Base-by-base conservation (phyloP, 2,113 vertebrate species). In the Ardeotis arabs region DNA sequence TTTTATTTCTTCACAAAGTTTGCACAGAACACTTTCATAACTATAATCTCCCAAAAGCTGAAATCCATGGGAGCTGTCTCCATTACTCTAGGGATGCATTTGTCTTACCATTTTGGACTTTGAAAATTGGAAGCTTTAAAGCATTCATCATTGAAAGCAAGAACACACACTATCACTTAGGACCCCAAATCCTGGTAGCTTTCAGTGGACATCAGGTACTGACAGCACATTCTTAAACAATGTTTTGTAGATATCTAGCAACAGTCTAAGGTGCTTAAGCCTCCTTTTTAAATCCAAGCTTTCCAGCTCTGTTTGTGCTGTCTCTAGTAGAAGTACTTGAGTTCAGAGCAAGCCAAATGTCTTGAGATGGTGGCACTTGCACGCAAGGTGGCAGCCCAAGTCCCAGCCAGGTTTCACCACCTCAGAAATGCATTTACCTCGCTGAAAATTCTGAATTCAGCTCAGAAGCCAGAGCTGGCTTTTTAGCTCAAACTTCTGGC, bases 1-100 rank as follows among this genome's bases (percentile, higher is more conserved):
- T 93, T 96, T 94, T 89, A 93, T 87, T 93, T 90, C 94, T 95
- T 91, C 82, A n/a, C 67, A 74, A 87, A 87, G 62, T 94, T 89
- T 95, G 69, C 62, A 76, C 55, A 78, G 89, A 94, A 84, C 37
- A 70, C 7, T 91, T 95, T 87, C 89, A 70, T 89, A 93, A 95
- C 84, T 80, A 67, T 59, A 77, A 85, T 87, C 37, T 91, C 50
- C 41, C 81, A 69, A 83, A 94, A 89, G 37, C 62, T 73, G 67
- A 64, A 89, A 81, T 73, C 90, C 63, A 28, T 81, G 83, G 83
- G 44, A 87, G 39, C 49, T 84, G 28, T 62, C 92, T 58, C 66
- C 73, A 66, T 70, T 92, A 77, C 82, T 49, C 67, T 47, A 45
- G 47, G 39, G 83, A 77, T 72, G 55, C 50, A 75, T 93, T 90